phyloP scores from a whole-genome alignment of 2,888 invertebrate genomes.

The Drosophila kambysellisi region DNA sequence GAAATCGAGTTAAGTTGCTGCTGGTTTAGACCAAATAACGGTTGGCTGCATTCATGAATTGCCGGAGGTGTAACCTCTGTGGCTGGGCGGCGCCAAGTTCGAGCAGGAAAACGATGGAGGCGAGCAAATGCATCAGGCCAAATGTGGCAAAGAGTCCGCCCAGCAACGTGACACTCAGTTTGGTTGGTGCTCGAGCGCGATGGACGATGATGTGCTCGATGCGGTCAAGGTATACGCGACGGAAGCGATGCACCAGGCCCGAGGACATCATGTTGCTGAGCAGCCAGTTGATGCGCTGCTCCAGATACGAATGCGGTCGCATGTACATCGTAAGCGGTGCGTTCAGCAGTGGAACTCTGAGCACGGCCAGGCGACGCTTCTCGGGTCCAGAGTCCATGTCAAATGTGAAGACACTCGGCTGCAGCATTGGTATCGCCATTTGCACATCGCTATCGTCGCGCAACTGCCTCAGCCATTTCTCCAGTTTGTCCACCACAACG shows the following conservation, averaged over 20 bases:
- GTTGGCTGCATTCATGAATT: constrained; percentile 44
- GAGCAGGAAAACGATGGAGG: constrained; percentile 67
- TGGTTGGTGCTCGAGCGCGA: constrained; percentile 50
- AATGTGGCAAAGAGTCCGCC: constrained; percentile 71
- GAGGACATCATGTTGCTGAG: constrained; percentile 72
- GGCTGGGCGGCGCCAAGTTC: constrained; percentile 53
- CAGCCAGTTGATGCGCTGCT: constrained; percentile 57
- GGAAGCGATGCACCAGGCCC: constrained; percentile 67
- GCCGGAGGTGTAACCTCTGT: constrained; percentile 22
- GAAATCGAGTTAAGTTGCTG: neutral
- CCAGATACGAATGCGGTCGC: constrained; percentile 75
- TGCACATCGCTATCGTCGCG: constrained; percentile 43
- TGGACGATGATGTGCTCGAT: constrained; percentile 21
- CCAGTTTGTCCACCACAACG: neutral
- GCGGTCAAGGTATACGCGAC: constrained; percentile 64
- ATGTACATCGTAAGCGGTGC: constrained; percentile 78
- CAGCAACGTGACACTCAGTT: constrained; percentile 65
- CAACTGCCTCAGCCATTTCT: constrained; percentile 9
- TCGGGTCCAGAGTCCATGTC: constrained; percentile 55
- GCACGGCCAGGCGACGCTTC: constrained; percentile 32
- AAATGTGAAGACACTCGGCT: constrained; percentile 55
- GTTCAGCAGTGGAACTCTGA: constrained; percentile 64
- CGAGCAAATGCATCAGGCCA: constrained; percentile 48
- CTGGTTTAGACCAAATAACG: constrained; percentile 32
- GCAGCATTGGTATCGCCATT: constrained; percentile 49